Conservation (phyloP, 2,113 vertebrate species). For the Ellobius talpinus region DNA sequence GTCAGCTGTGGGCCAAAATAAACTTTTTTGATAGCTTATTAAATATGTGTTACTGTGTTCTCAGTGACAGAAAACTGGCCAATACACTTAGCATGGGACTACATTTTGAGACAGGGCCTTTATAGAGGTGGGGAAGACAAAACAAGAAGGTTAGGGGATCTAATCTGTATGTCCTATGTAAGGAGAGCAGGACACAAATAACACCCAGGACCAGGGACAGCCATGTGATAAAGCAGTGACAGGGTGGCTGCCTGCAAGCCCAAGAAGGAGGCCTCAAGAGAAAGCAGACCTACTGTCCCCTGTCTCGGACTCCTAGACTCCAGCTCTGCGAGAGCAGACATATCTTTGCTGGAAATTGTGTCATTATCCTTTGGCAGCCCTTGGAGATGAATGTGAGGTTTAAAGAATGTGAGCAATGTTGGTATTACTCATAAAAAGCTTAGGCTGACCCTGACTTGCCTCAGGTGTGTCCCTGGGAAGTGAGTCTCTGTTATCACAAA, state of each 20-base stretch:
- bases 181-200: background rate
- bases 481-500: background rate
- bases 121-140: background rate
- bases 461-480: background rate
- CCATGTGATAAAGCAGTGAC: accelerated
- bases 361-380: background rate
- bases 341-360: background rate
- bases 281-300: background rate
- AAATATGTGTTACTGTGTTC: background rate
- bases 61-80: background rate
- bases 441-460: background rate
- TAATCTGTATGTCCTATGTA: background rate
- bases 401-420: background rate
- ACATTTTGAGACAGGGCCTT: background rate
- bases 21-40: background rate
- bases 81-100: background rate
- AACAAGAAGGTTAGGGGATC: background rate
- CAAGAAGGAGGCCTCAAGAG: background rate
- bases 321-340: background rate
- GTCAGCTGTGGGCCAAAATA: background rate
- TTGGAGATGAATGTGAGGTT: background rate
- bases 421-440: background rate
- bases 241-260: background rate
- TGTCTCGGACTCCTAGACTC: background rate
- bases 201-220: background rate